phyloP scores from a whole-genome alignment of 2,888 invertebrate genomes.

The Eupsilia transversa region DNA sequence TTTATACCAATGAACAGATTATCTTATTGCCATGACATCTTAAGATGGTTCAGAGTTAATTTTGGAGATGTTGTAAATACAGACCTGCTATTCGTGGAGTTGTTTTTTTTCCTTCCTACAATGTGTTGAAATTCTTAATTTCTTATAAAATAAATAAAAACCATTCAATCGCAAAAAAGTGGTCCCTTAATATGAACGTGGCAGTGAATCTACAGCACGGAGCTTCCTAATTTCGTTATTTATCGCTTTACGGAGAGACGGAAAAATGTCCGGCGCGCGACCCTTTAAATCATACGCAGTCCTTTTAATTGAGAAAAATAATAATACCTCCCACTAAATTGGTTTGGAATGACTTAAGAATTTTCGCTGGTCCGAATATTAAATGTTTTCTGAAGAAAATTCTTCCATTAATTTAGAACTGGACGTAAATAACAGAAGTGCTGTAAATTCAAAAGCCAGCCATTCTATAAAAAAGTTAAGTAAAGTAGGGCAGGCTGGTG shows the following conservation, averaged over 20 bases:
- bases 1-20: neutral
- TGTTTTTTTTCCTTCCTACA: neutral
- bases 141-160: neutral
- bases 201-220: slow-evolving; percentile 44
- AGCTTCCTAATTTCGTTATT: slow-evolving; percentile 82
- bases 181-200: slow-evolving; percentile 64
- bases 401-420: slow-evolving; percentile 69
- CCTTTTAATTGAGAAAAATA: slow-evolving; percentile 85
- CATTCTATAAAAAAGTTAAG: slow-evolving; percentile 43
- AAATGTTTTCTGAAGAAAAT: slow-evolving; percentile 64
- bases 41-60: neutral
- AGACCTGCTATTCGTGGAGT: neutral
- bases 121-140: neutral
- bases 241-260: slow-evolving; percentile 75
- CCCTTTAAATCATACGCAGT: slow-evolving; percentile 80
- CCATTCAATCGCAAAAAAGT: neutral
- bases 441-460: slow-evolving; percentile 57
- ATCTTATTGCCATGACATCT: neutral
- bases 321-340: slow-evolving; percentile 78
- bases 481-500: slow-evolving; percentile 35
- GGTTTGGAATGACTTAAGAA: slow-evolving; percentile 76
- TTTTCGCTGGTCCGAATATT: slow-evolving; percentile 77
- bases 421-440: slow-evolving; percentile 56
- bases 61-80: neutral
- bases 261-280: slow-evolving; percentile 76